These are phyloP conservation scores for Platycercus adscitus DNA, from an alignment of 2,113 vertebrate species.

Conservation along the genomic window DNA sequence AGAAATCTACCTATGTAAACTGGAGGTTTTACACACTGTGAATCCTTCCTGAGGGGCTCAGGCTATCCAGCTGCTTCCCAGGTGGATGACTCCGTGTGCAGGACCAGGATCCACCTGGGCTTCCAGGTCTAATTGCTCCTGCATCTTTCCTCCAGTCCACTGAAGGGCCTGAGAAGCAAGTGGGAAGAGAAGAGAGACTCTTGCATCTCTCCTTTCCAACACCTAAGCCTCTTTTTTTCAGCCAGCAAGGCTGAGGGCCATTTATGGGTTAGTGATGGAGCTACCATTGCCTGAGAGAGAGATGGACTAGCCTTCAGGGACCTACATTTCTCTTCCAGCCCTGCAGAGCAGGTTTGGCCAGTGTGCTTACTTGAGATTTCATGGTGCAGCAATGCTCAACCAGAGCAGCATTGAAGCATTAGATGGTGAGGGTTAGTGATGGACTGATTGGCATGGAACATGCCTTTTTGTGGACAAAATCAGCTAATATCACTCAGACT, in stretches of 20 bases:
- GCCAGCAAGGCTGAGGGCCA: not conserved
- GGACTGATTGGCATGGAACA: not conserved
- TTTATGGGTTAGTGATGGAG: not conserved
- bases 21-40: not conserved
- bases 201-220: not conserved
- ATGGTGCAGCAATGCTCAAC: not conserved
- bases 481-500: not conserved
- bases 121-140: not conserved
- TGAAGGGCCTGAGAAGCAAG: not conserved
- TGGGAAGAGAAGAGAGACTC: not conserved
- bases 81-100: not conserved
- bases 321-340: not conserved
- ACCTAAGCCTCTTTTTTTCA: not conserved
- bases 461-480: not conserved
- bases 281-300: not conserved
- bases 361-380: accelerated
- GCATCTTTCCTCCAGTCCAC: not conserved
- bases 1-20: not conserved
- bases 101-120: not conserved
- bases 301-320: not conserved
- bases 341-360: not conserved
- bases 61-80: not conserved
- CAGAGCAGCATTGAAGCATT: not conserved
- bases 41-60: not conserved
- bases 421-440: not conserved